These are phyloP conservation scores for Telmatherina bonti DNA, from an alignment of 2,797 vertebrate species.

Conservation along the genomic window DNA sequence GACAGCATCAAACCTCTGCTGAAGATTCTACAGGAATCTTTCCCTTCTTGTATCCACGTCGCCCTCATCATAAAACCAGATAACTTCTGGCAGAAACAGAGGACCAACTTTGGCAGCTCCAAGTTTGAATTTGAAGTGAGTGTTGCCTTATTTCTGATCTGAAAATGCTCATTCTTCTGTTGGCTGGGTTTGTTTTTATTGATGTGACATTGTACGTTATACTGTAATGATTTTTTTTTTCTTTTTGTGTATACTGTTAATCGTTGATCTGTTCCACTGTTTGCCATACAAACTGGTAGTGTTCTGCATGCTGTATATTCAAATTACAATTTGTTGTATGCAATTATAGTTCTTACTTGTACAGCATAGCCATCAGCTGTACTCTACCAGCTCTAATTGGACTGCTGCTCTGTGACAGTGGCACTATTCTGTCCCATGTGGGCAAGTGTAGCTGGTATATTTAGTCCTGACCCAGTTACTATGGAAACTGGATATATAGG, in stretches of 20 bases:
- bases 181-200: background rate
- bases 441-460: conserved; percentile 76
- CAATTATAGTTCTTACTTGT: conserved; percentile 8
- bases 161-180: background rate
- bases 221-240: background rate
- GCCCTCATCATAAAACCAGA: conserved; percentile 99
- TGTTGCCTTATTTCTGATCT: background rate
- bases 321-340: conserved; percentile 7
- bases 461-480: conserved; percentile 82
- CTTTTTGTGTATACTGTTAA: background rate
- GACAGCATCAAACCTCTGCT: conserved; percentile 98
- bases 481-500: conserved; percentile 80
- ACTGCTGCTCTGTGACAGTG: conserved; percentile 68
- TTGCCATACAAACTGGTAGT: background rate
- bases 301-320: background rate
- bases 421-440: conserved; percentile 74
- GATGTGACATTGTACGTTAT: background rate
- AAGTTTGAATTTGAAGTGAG: conserved; percentile 99
- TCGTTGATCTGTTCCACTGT: background rate
- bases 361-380: conserved; percentile 28
- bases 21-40: conserved; percentile 99
- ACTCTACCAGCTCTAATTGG: conserved; percentile 69
- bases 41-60: conserved; percentile 97
- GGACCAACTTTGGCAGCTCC: conserved; percentile 99
- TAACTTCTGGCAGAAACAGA: conserved; percentile 99